Evolutionary conservation across 2,797 vertebrate species (phyloP), one percentile per base, ranked within the genome.

Genomic region (Margarornis squamiger): DNA sequence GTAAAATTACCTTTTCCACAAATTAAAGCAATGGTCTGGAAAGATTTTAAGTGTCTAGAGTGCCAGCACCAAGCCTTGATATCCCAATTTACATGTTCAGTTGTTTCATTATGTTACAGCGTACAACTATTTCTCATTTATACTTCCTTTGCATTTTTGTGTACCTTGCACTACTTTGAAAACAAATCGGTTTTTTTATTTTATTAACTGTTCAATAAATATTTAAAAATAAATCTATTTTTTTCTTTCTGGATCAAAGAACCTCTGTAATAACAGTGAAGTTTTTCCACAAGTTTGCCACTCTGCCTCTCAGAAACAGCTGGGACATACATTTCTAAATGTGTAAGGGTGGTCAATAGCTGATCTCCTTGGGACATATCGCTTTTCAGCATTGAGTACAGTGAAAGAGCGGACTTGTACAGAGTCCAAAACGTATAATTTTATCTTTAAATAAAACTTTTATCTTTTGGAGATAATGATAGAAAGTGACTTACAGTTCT

Each of bases 291-390:
- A 90, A 30, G 52, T 65, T 84, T 92, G 36, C 49, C 68, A 30
- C 39, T 74, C 76, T 88, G 59, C 34, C 72, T 81, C 52, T 87
- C 34, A 43, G 91, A 59, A 95, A 91, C 95, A 96, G 94, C 92
- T 95, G 83, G 83, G 49, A 93, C 49, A 85, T 91, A 91, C 14
- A 79, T 92, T 92, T 92, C 72, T 88, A 65, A 84, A 74, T 22
- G 87, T 45, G 39, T 39, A 86, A 51, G 71, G 57, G 68, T 76
- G 65, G 32, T 78, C 65, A 94, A 54, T 23, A 92, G 71, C 65
- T 45, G 36, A 77, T 88, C 63, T 84, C 73, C 48, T 63, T 46
- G 76, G 85, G 72, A 81, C 20, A 7, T 85, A 85, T 1, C 29
- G 0, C 48, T 91, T 96, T 95, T 92, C 89, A 93, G 74, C 24